Base-by-base conservation (phyloP, 2,113 vertebrate genomes). In the Piliocolobus tephrosceles region DNA sequence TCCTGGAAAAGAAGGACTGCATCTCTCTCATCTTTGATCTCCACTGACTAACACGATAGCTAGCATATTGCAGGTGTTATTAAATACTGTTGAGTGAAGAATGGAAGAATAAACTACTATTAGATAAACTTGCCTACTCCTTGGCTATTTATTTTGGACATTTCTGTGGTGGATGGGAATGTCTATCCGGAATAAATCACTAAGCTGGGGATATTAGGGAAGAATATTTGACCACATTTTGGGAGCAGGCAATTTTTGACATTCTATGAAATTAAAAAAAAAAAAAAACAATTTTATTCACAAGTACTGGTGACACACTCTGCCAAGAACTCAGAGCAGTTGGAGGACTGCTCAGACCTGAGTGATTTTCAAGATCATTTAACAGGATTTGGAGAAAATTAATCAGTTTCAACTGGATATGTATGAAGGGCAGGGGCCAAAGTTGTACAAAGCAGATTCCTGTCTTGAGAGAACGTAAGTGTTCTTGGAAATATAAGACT, bases 221-320 rank as follows among this genome's bases (percentile, higher is more conserved):
- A 86, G 47, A 87, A 72, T 90, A 90, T 78, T 87, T 94, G 38
- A 78, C 57, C 18, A 86, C 91, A 92, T 91, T 78, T 91, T 88
- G 38, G 66, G 91, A 82, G 52, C 73, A 76, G 47, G 22, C 5
- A 70, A 64, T 38, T 79, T 85, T 43, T 61, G 32, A 57, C 13
- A 76, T 64, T 55, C 78, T 45, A 11, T 55, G 27, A 70, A 92
- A 73, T 27, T 82, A 45, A 52, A 87, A 38, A 55, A 87, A 93
- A 35, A 11, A 82, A 70, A 52, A 72, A 22, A 47, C 7, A 52
- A 72, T 18, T 88, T 93, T 82, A 50, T 30, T 80, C n/a, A 75
- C 1, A 40, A 66, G 22, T 32, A 72, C 5, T 40, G 13, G 30
- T 1, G 18, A 84, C 6, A 88, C 25, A 82, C 5, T 23, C 32